These are phyloP conservation scores for Fulica atra DNA, from an alignment of 2,113 vertebrate species.

Conservation along the genomic window DNA sequence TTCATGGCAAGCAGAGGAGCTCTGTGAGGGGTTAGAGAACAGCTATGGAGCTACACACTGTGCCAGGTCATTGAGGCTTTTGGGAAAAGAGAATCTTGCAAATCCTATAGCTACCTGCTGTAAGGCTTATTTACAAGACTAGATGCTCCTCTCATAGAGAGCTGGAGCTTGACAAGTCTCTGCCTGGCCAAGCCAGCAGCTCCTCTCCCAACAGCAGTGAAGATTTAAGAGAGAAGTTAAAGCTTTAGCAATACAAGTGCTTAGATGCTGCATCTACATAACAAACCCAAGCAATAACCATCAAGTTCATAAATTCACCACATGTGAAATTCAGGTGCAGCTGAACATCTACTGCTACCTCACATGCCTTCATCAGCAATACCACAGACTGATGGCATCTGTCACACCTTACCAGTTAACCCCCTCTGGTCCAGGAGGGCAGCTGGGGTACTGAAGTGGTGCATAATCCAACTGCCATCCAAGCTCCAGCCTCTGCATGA, in stretches of 20 bases:
- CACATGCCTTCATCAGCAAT: neutral
- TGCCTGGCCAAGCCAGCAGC: neutral
- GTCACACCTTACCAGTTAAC: accelerated
- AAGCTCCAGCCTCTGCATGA: neutral
- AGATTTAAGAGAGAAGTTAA: neutral
- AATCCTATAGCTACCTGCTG: neutral
- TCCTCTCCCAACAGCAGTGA: neutral
- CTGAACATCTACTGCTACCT: accelerated
- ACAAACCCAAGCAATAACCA: neutral
- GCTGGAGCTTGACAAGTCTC: neutral
- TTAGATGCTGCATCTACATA: neutral
- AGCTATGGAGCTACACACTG: neutral
- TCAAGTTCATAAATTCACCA: neutral
- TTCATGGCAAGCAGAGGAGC: neutral
- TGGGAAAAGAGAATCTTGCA: neutral
- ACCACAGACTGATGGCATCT: neutral
- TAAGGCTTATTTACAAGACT: neutral
- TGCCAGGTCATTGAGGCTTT: neutral
- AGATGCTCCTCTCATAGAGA: neutral
- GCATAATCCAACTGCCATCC: neutral
- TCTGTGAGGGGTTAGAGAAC: neutral
- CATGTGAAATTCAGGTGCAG: neutral
- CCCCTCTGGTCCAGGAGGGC: neutral
- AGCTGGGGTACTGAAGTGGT: no score
- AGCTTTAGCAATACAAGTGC: neutral